Percentiles rank a stretch among this genome's conserved stretches.
Evolutionary conservation across 2,888 invertebrate genomes (phyloP).

Genomic region (Phymatocera aterrima): DNA sequence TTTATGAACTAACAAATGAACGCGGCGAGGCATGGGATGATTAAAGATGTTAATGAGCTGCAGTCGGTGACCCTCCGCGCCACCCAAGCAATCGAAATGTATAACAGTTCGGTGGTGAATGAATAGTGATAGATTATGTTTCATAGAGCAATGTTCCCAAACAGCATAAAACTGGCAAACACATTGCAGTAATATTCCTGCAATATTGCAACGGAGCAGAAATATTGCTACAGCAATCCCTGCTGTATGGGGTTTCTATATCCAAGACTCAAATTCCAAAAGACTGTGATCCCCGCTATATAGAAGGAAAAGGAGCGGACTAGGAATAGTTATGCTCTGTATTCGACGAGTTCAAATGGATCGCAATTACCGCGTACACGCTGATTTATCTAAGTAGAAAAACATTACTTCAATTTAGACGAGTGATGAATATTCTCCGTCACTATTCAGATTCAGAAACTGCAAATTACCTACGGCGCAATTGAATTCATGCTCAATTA

Average conservation of each 20-base stretch:
- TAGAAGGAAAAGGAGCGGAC: too few relatives aligned
- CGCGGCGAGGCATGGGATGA: background rate
- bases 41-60: slow-evolving; percentile 11
- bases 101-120: background rate
- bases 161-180: background rate
- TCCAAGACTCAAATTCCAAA: too few relatives aligned
- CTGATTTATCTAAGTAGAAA: background rate
- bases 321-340: background rate
- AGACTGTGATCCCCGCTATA: too few relatives aligned
- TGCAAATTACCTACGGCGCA: background rate
- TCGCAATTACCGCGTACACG: background rate
- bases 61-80: slow-evolving; percentile 13
- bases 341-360: background rate
- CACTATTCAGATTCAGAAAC: background rate
- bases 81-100: background rate
- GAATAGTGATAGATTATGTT: background rate
- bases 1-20: slow-evolving; percentile 15
- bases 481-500: too few relatives aligned
- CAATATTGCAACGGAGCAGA: too few relatives aligned
- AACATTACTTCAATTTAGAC: background rate
- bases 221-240: too few relatives aligned
- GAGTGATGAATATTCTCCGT: background rate
- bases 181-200: background rate
- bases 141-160: background rate
- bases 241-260: too few relatives aligned